These are phyloP conservation scores for Gouania willdenowi DNA, from an alignment of 2,797 vertebrate species.

Conservation along the genomic window DNA sequence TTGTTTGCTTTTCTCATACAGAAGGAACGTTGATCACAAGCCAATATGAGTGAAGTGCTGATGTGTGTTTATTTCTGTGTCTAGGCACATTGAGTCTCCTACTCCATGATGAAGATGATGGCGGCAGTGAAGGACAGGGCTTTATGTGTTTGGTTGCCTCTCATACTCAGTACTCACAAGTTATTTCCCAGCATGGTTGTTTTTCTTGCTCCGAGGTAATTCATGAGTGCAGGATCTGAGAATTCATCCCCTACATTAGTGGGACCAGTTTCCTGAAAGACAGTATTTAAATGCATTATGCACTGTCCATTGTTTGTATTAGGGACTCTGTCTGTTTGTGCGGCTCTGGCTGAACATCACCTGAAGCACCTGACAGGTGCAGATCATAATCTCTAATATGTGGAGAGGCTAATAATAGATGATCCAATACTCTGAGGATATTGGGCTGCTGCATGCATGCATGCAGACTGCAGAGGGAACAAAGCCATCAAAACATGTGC, in stretches of 20 bases:
- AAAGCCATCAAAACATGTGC: slow-evolving; percentile 34
- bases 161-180: slow-evolving; percentile 88
- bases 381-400: slow-evolving; percentile 42
- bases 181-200: slow-evolving; percentile 89
- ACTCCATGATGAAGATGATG: too few relatives aligned
- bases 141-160: too few relatives aligned
- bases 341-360: not conserved
- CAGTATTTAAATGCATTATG: slow-evolving; percentile 1
- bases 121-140: too few relatives aligned
- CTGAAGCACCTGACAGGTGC: slow-evolving; percentile 39
- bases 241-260: slow-evolving; percentile 92
- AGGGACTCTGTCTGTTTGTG: not conserved
- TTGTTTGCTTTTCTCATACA: too few relatives aligned
- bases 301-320: not conserved
- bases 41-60: too few relatives aligned
- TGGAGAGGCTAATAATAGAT: slow-evolving; percentile 52
- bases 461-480: slow-evolving; percentile 19
- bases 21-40: too few relatives aligned
- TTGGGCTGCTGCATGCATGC: slow-evolving; percentile 12
- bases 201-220: slow-evolving; percentile 86
- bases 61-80: too few relatives aligned
- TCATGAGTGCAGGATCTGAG: slow-evolving; percentile 87
- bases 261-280: slow-evolving; percentile 88
- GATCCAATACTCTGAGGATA: slow-evolving; percentile 16
- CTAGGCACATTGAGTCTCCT: too few relatives aligned